Evolutionary conservation across 1,140 invertebrate species (phyloP).

Genomic region (Sminthurinus signatus): DNA sequence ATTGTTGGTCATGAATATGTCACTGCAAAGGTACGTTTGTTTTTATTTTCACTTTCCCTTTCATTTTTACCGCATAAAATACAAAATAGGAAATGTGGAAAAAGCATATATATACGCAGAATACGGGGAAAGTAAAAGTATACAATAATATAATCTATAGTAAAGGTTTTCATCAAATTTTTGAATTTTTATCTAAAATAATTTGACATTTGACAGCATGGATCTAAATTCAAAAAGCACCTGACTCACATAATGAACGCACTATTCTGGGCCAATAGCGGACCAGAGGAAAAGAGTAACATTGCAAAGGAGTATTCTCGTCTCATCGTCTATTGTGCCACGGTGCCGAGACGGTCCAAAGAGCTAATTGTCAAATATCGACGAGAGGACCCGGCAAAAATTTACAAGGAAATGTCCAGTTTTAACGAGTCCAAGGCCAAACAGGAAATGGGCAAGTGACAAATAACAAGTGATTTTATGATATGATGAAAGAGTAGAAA

Average conservation of each 20-base stretch:
- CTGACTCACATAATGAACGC: background rate
- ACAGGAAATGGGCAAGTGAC: background rate
- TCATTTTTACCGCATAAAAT: background rate
- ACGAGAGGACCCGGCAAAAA: constrained; percentile 48
- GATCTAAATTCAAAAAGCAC: background rate
- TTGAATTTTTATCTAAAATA: background rate
- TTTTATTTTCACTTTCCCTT: background rate
- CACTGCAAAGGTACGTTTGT: background rate
- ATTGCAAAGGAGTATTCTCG: constrained; percentile 91
- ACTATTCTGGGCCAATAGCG: background rate
- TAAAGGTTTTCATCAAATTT: too few species aligned
- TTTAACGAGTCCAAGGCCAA: background rate
- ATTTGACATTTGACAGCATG: background rate
- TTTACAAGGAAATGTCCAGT: background rate
- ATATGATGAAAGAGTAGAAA: constrained; percentile 6
- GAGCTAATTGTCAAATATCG: constrained; percentile 57
- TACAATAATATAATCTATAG: background rate
- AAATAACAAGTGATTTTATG: constrained; percentile 7
- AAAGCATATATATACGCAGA: background rate
- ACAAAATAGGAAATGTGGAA: background rate
- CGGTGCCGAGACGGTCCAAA: constrained; percentile 67
- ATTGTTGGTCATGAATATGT: background rate
- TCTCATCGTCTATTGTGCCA: constrained; percentile 88
- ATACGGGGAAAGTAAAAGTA: background rate
- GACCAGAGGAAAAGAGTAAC: constrained; percentile 24